Evolutionary conservation across 2,888 invertebrate species (phyloP), one percentile per base, ranked within the genome.

Genomic region (Lutraria lutraria): DNA sequence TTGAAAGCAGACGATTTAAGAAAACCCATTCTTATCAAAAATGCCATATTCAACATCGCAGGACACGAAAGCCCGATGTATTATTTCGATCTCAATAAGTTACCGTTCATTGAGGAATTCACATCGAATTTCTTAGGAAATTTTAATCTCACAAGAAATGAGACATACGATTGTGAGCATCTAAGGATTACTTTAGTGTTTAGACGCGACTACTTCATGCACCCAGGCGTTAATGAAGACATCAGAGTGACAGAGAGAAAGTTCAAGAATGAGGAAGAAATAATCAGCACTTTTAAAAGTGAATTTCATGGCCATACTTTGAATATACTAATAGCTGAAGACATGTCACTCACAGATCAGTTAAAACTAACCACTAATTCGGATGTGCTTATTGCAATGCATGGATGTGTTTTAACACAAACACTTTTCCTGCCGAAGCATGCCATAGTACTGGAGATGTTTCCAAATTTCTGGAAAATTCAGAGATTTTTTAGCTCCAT

Each of bases 41-140:
- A 90, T 25, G 86, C 86, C 12, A 89, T 91, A 79, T 91, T 91
- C 81, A 91, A 81, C 81, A 87, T 91, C 25, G 56, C 91, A 1
- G 91, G 91, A n/a, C 91, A 88, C 43, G 90, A 89, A 84, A 90
- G 88, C 63, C 90, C 90, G 0, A 87, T 91, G 91, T 89, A 88
- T 56, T 88, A 89, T 53, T 88, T 88, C 43, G 79, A 90, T 31
- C 79, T 87, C 54, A 13, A 25, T 13, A 21, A 85, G 0, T 34
- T 91, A n/a, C 86, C 87, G 19, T 88, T 87, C 68, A 34, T 91
- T n/a, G 90, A 91, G 21, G 89, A 90, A 29, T 91, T 89, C 84
- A 89, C 90, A 25, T 29, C 53, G 4, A n/a, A 83, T 60, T 87
- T 89, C 86, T 52, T 91, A 34, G 43, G 85, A 3, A 79, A 52